A percentile compares a stretch with the other conserved stretches of the same genome.
Evolutionary conservation across 2,113 vertebrate species (phyloP).

Genomic region (Antigone vipio): DNA sequence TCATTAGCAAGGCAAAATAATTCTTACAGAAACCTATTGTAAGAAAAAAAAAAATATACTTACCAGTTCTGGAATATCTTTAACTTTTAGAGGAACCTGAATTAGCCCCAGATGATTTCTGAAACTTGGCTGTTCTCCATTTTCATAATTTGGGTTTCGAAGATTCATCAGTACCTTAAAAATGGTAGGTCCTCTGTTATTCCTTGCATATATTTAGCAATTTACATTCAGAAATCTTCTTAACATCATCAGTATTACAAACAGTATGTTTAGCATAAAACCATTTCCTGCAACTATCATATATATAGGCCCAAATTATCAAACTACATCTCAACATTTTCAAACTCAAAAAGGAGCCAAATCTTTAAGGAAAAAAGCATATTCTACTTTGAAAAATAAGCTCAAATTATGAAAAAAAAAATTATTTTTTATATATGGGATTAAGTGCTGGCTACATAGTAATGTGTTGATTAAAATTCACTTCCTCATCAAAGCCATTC

Average conservation of each 20-base stretch:
- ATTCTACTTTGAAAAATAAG: background rate
- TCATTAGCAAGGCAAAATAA: background rate
- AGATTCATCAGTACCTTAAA: slow-evolving; percentile 91
- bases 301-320: background rate
- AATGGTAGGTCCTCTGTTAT: slow-evolving; percentile 39
- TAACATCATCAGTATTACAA: background rate
- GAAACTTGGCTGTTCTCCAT: slow-evolving; percentile 82
- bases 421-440: background rate
- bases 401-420: background rate
- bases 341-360: background rate
- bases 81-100: slow-evolving; percentile 88
- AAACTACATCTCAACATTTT: background rate
- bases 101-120: slow-evolving; percentile 93
- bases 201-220: background rate
- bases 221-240: background rate
- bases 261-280: background rate
- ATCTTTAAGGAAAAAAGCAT: background rate
- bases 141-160: slow-evolving; percentile 91
- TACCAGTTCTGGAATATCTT: slow-evolving; percentile 90
- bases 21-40: background rate
- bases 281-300: background rate
- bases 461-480: background rate
- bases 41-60: slow-evolving; percentile 31
- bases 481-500: background rate
- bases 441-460: background rate